Conservation (phyloP, 2,797 vertebrate species). For the Sebastes diploproa region DNA sequence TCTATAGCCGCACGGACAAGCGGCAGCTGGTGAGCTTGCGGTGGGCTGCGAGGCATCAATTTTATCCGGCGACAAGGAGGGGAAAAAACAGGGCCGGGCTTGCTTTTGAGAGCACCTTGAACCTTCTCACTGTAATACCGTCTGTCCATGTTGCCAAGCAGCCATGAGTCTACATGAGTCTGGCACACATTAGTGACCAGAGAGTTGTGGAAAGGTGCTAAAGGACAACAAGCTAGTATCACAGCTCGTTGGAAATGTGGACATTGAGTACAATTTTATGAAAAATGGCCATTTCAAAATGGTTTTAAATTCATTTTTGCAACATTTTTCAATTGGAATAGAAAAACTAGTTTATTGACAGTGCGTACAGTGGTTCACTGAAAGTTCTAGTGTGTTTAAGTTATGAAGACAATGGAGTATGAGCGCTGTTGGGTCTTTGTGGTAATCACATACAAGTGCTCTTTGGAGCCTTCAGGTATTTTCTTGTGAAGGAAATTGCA, state of each 20-base stretch:
- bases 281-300: not conserved
- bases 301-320: not conserved
- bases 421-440: too few relatives aligned
- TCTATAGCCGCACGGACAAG: slow-evolving; percentile 74
- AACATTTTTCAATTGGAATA: not conserved
- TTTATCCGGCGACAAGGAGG: slow-evolving; percentile 64
- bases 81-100: slow-evolving; percentile 46
- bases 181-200: not conserved
- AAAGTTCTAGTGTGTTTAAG: not conserved
- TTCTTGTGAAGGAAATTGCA: too few relatives aligned
- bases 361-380: not conserved
- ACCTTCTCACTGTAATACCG: slow-evolving; percentile 54
- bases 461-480: too few relatives aligned
- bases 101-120: slow-evolving; percentile 72
- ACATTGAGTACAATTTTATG: not conserved
- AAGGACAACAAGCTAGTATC: slow-evolving; percentile 1
- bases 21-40: slow-evolving; percentile 79
- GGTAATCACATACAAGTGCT: too few relatives aligned
- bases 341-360: not conserved
- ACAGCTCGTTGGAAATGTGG: not conserved
- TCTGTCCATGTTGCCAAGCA: slow-evolving; percentile 49
- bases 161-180: slow-evolving; percentile 25
- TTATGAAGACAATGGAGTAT: not conserved
- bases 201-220: slow-evolving; percentile 4
- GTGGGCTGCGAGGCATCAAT: slow-evolving; percentile 77